These are phyloP conservation scores for Zeuzera pyrina DNA, from an alignment of 2,888 invertebrate genomes.

Conservation along the genomic window DNA sequence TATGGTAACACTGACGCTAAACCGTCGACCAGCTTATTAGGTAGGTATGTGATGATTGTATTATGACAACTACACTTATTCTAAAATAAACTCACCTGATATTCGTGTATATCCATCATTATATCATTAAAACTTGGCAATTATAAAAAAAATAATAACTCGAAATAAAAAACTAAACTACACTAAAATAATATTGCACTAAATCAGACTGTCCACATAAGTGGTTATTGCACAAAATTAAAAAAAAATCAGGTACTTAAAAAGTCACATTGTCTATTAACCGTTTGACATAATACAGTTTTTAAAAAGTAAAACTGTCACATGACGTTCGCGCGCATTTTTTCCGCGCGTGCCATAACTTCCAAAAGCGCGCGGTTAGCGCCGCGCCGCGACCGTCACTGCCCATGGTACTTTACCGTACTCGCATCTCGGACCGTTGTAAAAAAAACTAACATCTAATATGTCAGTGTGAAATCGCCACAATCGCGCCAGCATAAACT, in stretches of 20 bases:
- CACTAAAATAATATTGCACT: conserved; percentile 50
- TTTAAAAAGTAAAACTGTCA: conserved; percentile 14
- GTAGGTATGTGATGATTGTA: too few species aligned
- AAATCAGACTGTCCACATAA: conserved; percentile 54
- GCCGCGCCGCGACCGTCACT: conserved; percentile 27
- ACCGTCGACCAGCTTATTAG: too few species aligned
- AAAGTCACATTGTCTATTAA: conserved; percentile 12
- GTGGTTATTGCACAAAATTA: conserved; percentile 52
- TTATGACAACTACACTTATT: too few species aligned
- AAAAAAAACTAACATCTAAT: conserved; percentile 36
- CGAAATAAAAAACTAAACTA: conserved; percentile 18
- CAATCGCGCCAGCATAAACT: conserved; percentile 27
- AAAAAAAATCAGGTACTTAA: conserved; percentile 18
- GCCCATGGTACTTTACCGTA: conserved; percentile 15
- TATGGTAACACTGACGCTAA: too few species aligned
- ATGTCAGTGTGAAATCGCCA: conserved; percentile 58
- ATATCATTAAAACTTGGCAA: conserved; percentile 24
- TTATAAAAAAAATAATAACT: conserved; percentile 14
- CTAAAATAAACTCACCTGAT: conserved; percentile 44
- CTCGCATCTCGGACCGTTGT: conserved; percentile 18
- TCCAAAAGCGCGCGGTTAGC: conserved; percentile 33
- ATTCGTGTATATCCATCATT: conserved; percentile 62
- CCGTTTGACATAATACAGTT: conserved; percentile 1
- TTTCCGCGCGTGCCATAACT: conserved; percentile 20
- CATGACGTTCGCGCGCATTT: conserved; percentile 13